phyloP scores from a whole-genome alignment of 2,113 vertebrate species.

The Poeciliopsis prolifica region DNA sequence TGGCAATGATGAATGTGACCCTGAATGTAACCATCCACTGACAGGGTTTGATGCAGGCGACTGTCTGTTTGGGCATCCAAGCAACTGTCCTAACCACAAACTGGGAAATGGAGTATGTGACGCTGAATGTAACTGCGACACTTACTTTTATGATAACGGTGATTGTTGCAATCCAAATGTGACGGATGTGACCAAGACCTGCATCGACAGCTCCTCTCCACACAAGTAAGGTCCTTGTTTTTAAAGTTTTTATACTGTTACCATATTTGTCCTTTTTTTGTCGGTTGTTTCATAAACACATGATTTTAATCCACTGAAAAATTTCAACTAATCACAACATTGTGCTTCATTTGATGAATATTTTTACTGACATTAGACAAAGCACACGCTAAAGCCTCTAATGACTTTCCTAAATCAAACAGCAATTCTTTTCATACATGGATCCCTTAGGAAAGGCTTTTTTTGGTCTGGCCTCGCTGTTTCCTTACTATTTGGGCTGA shows the following conservation, averaged over 20 bases:
- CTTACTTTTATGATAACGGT: slow-evolving; percentile 89
- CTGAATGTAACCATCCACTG: slow-evolving; percentile 94
- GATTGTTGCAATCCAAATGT: slow-evolving; percentile 96
- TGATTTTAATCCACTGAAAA: slow-evolving; percentile 15
- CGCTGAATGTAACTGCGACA: slow-evolving; percentile 94
- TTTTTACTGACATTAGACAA: slow-evolving; percentile 40
- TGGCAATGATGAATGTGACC: slow-evolving; percentile 89
- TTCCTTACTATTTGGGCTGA: slow-evolving; percentile 65
- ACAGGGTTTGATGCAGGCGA: slow-evolving; percentile 93
- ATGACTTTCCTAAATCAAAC: slow-evolving; percentile 55
- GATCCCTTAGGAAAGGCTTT: slow-evolving; percentile 37
- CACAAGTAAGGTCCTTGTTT: slow-evolving; percentile 86
- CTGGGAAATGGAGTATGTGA: slow-evolving; percentile 91
- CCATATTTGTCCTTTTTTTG: slow-evolving; percentile 19
- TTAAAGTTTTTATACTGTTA: slow-evolving; percentile 8
- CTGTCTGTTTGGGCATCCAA: slow-evolving; percentile 82
- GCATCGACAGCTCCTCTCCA: slow-evolving; percentile 93
- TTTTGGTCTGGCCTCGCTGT: slow-evolving; percentile 58
- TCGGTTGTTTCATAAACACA: slow-evolving; percentile 19
- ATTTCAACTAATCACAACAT: slow-evolving; percentile 20
- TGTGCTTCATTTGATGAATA: slow-evolving; percentile 33
- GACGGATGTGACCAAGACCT: slow-evolving; percentile 98
- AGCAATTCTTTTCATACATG: slow-evolving; percentile 55
- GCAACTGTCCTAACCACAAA: slow-evolving; percentile 82
- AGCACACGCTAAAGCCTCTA: slow-evolving; percentile 35